These are phyloP conservation scores for Stercorarius parasiticus DNA, from an alignment of 2,113 vertebrate species.

Conservation along the genomic window DNA sequence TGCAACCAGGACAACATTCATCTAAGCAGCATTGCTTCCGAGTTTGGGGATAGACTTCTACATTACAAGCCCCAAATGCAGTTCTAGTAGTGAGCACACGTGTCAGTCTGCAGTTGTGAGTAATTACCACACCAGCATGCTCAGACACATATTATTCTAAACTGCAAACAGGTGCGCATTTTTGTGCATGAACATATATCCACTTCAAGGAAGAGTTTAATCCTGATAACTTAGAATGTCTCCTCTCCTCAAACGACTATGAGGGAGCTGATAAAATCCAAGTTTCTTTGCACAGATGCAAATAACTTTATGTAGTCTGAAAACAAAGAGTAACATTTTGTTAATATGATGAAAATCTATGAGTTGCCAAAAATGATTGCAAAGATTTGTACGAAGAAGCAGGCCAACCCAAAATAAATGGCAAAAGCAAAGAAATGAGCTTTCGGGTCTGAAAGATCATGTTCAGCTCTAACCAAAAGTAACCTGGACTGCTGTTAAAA, in stretches of 20 bases:
- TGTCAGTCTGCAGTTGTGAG: neutral
- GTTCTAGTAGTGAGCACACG: neutral
- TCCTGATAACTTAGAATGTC: neutral
- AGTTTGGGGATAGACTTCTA: neutral
- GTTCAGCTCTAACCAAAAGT: neutral
- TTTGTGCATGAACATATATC: neutral
- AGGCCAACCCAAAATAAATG: neutral
- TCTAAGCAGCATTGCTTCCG: neutral
- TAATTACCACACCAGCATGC: neutral
- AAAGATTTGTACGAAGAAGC: neutral
- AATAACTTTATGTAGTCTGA: neutral
- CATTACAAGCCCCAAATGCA: neutral
- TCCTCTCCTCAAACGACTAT: neutral
- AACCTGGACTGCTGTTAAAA: neutral
- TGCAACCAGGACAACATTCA: neutral
- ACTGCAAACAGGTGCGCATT: neutral
- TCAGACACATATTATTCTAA: neutral
- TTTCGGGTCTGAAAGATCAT: neutral
- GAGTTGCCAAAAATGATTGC: neutral
- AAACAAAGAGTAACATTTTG: neutral
- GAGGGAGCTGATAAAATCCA: neutral
- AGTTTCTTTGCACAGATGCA: neutral
- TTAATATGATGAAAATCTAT: neutral
- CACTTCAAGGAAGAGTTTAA: neutral
- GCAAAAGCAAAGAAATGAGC: neutral